A percentile compares a stretch with the other conserved stretches of the same genome.
Evolutionary conservation across 2,113 vertebrate genomes (phyloP).

Genomic region (Scopus umbretta): DNA sequence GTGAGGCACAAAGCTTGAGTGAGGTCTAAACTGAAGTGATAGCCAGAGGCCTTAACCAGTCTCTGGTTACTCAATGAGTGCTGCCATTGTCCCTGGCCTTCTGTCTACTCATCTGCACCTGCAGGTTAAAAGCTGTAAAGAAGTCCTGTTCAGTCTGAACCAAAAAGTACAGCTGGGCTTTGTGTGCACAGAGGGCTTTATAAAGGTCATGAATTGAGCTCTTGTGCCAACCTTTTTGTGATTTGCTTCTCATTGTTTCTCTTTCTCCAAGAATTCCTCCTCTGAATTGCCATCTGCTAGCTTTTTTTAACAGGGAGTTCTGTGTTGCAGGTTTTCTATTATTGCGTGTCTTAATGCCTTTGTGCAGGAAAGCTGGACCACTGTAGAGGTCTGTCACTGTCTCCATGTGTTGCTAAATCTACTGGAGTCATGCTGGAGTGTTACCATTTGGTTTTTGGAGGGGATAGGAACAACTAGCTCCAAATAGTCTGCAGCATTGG

Average conservation of each 20-base stretch:
- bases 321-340: not conserved
- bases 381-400: not conserved
- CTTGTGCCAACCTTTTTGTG: not conserved
- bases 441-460: not conserved
- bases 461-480: not conserved
- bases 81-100: not conserved
- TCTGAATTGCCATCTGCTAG: slow-evolving; percentile 7
- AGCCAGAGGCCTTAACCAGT: not conserved
- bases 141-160: not conserved
- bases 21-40: not conserved
- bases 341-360: not conserved
- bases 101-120: not conserved
- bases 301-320: not conserved
- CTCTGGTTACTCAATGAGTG: not conserved
- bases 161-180: not conserved
- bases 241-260: slow-evolving; percentile 12
- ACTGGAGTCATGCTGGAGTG: not conserved
- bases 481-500: not conserved
- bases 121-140: not conserved
- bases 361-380: not conserved
- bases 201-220: not conserved
- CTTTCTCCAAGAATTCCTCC: not conserved
- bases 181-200: not conserved
- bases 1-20: not conserved
- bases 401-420: not conserved